Evolutionary conservation across 1,140 invertebrate species (phyloP).

Genomic region (Diachasmimorpha longicaudata): DNA sequence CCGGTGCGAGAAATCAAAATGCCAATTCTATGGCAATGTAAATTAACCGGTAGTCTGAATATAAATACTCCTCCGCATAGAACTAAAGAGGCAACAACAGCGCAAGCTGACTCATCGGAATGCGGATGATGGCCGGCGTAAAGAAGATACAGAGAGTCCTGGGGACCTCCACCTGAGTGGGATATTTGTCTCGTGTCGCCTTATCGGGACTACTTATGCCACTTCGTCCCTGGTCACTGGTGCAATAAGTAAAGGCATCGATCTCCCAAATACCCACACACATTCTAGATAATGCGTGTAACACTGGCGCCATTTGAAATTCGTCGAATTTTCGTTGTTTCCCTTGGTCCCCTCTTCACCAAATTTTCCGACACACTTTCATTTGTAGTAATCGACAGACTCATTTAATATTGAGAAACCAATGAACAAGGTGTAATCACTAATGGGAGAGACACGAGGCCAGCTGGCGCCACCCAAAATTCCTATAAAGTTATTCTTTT

Average conservation of each 20-base stretch:
- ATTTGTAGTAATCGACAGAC: not conserved
- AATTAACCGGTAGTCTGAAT: not conserved
- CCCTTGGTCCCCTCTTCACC: not conserved
- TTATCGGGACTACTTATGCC: slow-evolving; percentile 44
- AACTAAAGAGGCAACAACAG: slow-evolving; percentile 20
- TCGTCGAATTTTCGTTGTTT: not conserved
- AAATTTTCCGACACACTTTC: not conserved
- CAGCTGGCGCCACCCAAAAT: no score
- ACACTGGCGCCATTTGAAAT: not conserved
- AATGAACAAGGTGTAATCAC: no score
- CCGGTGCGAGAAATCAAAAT: no score
- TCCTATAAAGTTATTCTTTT: no score
- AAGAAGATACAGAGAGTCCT: not conserved
- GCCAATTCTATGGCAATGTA: not conserved
- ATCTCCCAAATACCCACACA: slow-evolving; percentile 25
- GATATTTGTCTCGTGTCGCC: slow-evolving; percentile 39
- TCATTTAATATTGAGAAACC: not conserved
- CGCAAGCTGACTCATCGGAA: not conserved
- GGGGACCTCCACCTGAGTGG: slow-evolving; percentile 30
- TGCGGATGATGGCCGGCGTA: not conserved
- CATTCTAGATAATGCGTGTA: not conserved
- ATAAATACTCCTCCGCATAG: slow-evolving; percentile 27
- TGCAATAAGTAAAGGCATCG: slow-evolving; percentile 41
- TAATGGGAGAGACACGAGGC: no score
- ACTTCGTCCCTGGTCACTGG: slow-evolving; percentile 17